Evolutionary conservation across 2,888 invertebrate genomes (phyloP), one percentile per base, ranked within the genome.

Genomic region (Dusona sp.): DNA sequence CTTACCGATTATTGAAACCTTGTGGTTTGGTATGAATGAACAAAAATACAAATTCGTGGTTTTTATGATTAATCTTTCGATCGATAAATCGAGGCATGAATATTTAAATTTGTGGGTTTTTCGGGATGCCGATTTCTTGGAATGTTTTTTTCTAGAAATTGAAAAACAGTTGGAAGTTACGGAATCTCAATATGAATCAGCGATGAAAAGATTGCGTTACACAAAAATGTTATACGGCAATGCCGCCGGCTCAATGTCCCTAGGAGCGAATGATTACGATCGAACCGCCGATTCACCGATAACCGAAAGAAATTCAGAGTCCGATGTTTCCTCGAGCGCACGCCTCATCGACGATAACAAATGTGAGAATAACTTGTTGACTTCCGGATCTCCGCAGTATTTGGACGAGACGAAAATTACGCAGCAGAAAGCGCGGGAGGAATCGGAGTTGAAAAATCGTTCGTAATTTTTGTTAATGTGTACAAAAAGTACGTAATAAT

Each of bases 201-300:
- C 95, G 54, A 94, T 94, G 87, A 92, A 92, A 57, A 94, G 94
- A 88, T 91, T 95, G 77, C 94, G 94, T 88, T 94, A 94, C 74
- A 94, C 95, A 94, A 94, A 94, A 88, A 92, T 92, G 88, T 87
- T 94, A 36, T 95, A 94, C 85, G 90, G 91, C 45, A 90, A 61
- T 61, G 61, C 90, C 79, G 88, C 85, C 3, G 88, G 87, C 36
- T 82, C 87, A 11, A 83, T 83, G 22, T 83, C 86, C 51, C 74
- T 73, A 11, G 73, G 75, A 48, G 68, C 78, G 38, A 54, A 33
- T 42, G 83, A 79, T 78, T 54, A 57, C 64, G 78, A 84, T 65
- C 65, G 22, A 83, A 51, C 65, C 33, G 72, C 36, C 48, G 85
- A 61, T 29, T 54, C 74, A 29, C 45, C 65, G 13, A 77, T 51